These are phyloP conservation scores for Drosophila flavopinicola DNA, from an alignment of 2,888 invertebrate genomes.

Conservation along the genomic window DNA sequence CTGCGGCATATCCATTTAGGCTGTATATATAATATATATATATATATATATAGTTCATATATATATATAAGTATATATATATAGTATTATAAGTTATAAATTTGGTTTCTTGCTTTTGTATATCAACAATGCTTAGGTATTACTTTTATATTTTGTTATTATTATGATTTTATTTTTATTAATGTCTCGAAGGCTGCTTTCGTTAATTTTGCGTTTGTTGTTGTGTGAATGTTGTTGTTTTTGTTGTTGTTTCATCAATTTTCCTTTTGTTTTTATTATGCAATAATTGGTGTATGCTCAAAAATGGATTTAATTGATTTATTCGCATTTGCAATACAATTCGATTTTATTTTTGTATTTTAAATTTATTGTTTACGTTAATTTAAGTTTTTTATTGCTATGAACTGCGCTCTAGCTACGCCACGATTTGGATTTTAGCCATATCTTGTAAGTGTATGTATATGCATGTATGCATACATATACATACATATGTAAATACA, in stretches of 20 bases:
- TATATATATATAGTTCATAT: conserved; percentile 19
- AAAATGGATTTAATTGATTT: conserved; percentile 59
- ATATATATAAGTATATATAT: conserved; percentile 37
- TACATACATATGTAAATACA: conserved; percentile 29
- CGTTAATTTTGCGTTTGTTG: conserved; percentile 30
- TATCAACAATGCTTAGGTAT: conserved; percentile 56
- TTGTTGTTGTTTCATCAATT: conserved; percentile 4
- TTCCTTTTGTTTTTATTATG: conserved; percentile 37
- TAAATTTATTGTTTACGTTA: not conserved
- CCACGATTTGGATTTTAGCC: conserved; percentile 54
- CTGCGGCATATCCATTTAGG: conserved; percentile 26
- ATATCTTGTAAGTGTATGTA: conserved; percentile 38
- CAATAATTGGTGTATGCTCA: conserved; percentile 73
- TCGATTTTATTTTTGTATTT: conserved; percentile 23
- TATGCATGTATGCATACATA: conserved; percentile 43
- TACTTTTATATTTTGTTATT: conserved; percentile 17
- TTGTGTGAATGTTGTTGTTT: conserved; percentile 22
- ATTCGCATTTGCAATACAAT: conserved; percentile 29
- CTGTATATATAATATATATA: conserved; percentile 27
- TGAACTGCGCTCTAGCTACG: conserved; percentile 69
- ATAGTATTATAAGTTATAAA: conserved; percentile 22
- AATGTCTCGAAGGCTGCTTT: conserved; percentile 61
- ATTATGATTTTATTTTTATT: conserved; percentile 37
- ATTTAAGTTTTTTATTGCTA: conserved; percentile 54
- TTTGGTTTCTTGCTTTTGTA: conserved; percentile 26